Base-by-base conservation (phyloP, 2,888 invertebrate genomes). In the Rhimphoctona megacephalus region DNA sequence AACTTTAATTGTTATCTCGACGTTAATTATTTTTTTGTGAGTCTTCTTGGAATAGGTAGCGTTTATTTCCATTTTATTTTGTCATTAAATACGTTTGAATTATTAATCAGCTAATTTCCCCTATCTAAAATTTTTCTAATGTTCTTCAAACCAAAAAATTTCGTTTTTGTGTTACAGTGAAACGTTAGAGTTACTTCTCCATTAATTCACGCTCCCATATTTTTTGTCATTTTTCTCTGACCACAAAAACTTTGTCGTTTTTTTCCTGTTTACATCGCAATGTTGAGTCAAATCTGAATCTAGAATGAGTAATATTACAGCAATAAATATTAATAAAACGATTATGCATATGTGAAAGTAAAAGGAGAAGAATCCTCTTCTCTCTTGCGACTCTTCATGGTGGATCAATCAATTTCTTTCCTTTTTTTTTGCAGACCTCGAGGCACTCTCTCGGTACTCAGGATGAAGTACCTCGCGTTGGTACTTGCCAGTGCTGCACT, bases 381-480 rank as follows among this genome's bases (percentile, higher is more conserved):
- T 39, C 25, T 46, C 46, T n/a, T 30, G 46, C 39, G 39, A 17
- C 52, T 17, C 66, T 78, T 54, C 17, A 67, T 17, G 43, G 79
- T 9, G 39, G 69, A 54, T 69, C 54, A 54, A 69, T 57, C 69
- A 79, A 54, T 57, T n/a, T 61, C 22, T 46, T 57, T 70, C 43
- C 46, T 78, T 69, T 54, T 78, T 52, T 70, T 33, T 81, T 46
- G 22, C 79, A 86, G 84, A 73, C 19, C 78, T 69, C 54, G 64
- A 39, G 70, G 61, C 70, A 30, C 36, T 46, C 69, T 46, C 30
- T 46, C 36, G 84, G 74, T 30, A 54, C 64, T 76, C 69, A 81
- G 54, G 69, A 86, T 86, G 86, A 86, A 84, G 81, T 81, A 70
- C 78, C 78, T 81, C 36, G 79, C 81, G 69, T 46, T 86, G 84